Base-by-base conservation (phyloP, 2,797 vertebrate genomes). In the Bucorvus abyssinicus region DNA sequence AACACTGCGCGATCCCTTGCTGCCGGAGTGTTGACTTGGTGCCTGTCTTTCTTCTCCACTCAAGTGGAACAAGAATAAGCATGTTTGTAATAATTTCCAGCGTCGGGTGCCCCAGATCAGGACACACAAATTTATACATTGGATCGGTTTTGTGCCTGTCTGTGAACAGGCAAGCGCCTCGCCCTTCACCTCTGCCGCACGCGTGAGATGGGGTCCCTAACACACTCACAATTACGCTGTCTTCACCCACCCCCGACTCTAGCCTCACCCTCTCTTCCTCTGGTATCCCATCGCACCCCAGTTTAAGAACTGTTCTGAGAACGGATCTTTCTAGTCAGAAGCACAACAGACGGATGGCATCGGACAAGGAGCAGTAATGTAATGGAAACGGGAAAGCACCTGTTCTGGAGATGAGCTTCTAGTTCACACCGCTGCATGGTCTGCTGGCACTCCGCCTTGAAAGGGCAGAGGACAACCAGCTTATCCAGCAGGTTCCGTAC, bases 401-500 rank as follows among this genome's bases (percentile, higher is more conserved):
- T 99, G 98, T 99, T 99, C 85, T 98, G 98, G 63, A 99, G 98
- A 96, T 99, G 99, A 94, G 98, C 98, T 93, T 99, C 99, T 44
- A 99, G 98, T 61, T 99, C 98, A 24, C 99, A 99, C 45, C 99
- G 98, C 93, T 99, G 99, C 99, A 99, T 99, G 52, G 80, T 97
- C 80, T 98, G 98, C 96, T 98, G 98, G 75, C 99, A 99, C 47
- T 99, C 98, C 1, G 92, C 71, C 42, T 90, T 94, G 95, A 99
- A 98, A 2, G 99, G 99, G 68, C 99, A 99, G 86, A 97, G 90
- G 87, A 99, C 98, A 0, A 96, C 14, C 89, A 99, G 97, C 95
- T 99, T 99, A 89, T 99, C 99, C 97, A 99, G 96, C 76, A 99
- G 98, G 97, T 99, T 99, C 74, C 98, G 96, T 38, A 99, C 99